Percentiles rank a stretch among this genome's conserved stretches.
These are phyloP conservation scores for Morpho achilles DNA, from an alignment of 2,888 invertebrate genomes.

Conservation along the genomic window DNA sequence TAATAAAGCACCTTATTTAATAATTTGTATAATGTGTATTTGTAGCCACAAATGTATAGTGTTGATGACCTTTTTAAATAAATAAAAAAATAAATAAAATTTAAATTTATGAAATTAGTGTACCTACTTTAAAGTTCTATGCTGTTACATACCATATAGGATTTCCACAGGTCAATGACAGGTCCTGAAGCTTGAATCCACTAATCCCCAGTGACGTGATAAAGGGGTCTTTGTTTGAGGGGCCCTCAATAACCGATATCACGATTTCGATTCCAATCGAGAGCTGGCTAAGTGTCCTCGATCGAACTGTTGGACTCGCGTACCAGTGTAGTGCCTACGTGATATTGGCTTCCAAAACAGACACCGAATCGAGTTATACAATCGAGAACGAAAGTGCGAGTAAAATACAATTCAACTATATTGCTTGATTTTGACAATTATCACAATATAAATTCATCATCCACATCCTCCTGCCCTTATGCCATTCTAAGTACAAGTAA, in stretches of 20 bases:
- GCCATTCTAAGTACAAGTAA: too few species aligned
- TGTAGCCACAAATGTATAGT: too few species aligned
- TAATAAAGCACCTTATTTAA: too few species aligned
- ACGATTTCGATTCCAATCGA: constrained; percentile 35
- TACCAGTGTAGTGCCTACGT: constrained; percentile 31
- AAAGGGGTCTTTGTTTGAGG: constrained; percentile 33
- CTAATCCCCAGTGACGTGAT: constrained; percentile 29
- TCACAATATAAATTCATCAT: too few species aligned
- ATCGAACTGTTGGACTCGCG: constrained; percentile 31
- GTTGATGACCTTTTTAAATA: too few species aligned
- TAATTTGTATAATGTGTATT: too few species aligned
- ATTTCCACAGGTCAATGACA: constrained; percentile 11
- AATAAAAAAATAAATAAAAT: too few species aligned
- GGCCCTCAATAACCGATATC: constrained; percentile 33
- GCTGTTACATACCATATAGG: not conserved
- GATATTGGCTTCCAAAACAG: constrained; percentile 34
- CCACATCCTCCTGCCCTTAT: too few species aligned
- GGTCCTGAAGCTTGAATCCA: constrained; percentile 21
- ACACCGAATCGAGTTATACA: constrained; percentile 12
- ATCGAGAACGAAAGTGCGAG: constrained; percentile 2
- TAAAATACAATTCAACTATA: not conserved
- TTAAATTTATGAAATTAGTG: too few species aligned
- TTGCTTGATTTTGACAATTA: too few species aligned
- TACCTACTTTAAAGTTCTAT: too few species aligned
- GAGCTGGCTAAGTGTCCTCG: constrained; percentile 33